Conservation (phyloP, 2,797 vertebrate genomes). For the Nasua narica region DNA sequence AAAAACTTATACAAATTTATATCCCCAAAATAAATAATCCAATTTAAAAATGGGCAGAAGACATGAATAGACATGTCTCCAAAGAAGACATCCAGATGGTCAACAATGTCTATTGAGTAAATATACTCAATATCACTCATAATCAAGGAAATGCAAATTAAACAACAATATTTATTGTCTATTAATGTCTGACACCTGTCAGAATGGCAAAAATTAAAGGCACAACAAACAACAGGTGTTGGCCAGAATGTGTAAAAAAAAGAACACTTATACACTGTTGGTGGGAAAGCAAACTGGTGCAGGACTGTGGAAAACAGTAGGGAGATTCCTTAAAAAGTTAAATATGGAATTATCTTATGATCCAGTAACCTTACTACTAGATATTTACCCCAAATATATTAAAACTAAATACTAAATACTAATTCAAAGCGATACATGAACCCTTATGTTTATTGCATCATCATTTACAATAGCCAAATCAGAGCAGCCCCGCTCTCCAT, state of each 20-base stretch:
- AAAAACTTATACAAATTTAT: too few species aligned
- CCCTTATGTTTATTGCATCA: neutral
- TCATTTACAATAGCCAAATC: neutral
- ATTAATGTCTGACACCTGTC: too few species aligned
- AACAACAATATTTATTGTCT: too few species aligned
- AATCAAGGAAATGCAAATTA: too few species aligned
- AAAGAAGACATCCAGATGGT: too few species aligned
- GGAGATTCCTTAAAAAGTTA: neutral
- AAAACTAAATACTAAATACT: neutral
- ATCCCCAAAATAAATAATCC: too few species aligned
- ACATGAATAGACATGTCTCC: too few species aligned
- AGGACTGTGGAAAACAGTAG: neutral
- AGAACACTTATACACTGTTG: neutral
- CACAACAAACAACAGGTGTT: neutral
- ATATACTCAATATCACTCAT: too few species aligned
- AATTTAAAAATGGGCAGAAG: too few species aligned
- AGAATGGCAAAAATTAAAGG: neutral
- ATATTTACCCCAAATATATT: neutral
- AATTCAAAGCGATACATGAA: neutral
- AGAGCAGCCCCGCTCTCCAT: neutral
- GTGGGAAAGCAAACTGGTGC: neutral
- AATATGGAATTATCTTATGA: neutral
- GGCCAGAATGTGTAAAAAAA: neutral
- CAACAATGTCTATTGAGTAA: too few species aligned
- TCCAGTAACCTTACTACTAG: neutral